Conservation (phyloP, 2,888 invertebrate genomes). For the Pristionchus japonicus region DNA sequence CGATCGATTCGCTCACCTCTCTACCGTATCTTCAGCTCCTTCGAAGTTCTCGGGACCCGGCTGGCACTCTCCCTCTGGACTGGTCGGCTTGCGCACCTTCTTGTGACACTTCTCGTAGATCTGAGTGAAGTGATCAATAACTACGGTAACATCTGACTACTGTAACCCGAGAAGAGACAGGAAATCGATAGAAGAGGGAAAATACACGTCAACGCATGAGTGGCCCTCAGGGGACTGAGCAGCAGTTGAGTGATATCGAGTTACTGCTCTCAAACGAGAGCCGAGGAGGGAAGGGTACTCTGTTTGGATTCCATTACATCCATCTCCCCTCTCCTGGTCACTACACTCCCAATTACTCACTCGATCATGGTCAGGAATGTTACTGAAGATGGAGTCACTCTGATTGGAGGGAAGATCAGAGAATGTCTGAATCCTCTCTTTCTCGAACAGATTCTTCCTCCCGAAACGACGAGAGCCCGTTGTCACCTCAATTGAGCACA, state of each 20-base stretch:
- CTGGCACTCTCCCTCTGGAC: slow-evolving; percentile 12
- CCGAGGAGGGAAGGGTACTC: background rate
- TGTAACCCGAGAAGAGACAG: background rate
- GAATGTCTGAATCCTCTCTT: slow-evolving; percentile 51
- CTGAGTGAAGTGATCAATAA: background rate
- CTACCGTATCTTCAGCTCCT: slow-evolving; percentile 44
- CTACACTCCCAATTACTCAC: slow-evolving; percentile 21
- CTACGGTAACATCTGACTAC: too few species aligned
- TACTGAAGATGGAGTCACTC: slow-evolving; percentile 21
- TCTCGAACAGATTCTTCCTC: slow-evolving; percentile 55
- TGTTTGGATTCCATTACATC: slow-evolving; percentile 37
- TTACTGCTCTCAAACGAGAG: slow-evolving; percentile 29
- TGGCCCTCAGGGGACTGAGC: background rate
- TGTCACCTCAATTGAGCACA: background rate
- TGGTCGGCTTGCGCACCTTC: slow-evolving; percentile 20
- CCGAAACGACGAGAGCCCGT: slow-evolving; percentile 50
- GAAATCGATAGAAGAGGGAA: background rate
- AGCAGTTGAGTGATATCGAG: slow-evolving; percentile 12
- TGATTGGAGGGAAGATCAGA: slow-evolving; percentile 50
- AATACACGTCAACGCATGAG: slow-evolving; percentile 26
- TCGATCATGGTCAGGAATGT: slow-evolving; percentile 42
- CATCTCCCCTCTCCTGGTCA: background rate
- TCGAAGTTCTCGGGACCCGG: slow-evolving; percentile 46
- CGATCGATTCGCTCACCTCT: background rate
- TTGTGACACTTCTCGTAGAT: slow-evolving; percentile 49